Conservation (phyloP, 2,113 vertebrate genomes). For the Paedocypris sp. region DNA sequence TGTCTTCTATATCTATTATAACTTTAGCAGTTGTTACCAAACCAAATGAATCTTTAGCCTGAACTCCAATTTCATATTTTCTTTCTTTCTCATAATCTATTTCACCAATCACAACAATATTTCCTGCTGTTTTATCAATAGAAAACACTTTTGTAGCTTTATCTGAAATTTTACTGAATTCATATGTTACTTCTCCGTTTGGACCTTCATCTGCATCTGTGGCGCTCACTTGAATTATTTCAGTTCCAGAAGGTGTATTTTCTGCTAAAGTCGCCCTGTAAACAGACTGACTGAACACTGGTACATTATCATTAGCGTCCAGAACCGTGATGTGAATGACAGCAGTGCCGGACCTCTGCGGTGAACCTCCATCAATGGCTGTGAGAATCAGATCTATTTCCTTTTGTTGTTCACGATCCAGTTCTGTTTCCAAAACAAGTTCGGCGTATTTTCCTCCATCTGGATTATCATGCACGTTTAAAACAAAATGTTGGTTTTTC, state of each 20-base stretch:
- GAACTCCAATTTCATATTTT: constrained; percentile 20
- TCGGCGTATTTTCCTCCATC: constrained; percentile 25
- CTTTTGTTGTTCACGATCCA: constrained; percentile 35
- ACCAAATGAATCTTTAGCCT: constrained; percentile 19
- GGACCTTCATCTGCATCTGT: constrained; percentile 67
- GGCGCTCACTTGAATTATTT: constrained; percentile 19
- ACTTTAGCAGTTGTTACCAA: constrained; percentile 25
- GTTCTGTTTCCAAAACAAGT: constrained; percentile 28
- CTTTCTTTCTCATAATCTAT: constrained; percentile 30
- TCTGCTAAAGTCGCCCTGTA: constrained; percentile 35
- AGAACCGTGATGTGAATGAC: constrained; percentile 38
- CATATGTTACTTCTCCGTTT: constrained; percentile 59
- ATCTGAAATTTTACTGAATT: constrained; percentile 19
- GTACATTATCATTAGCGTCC: constrained; percentile 35
- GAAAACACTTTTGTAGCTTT: constrained; percentile 21
- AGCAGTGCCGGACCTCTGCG: constrained; percentile 48
- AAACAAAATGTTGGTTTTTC: constrained; percentile 20
- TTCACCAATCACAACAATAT: constrained; percentile 10
- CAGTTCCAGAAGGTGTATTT: constrained; percentile 24
- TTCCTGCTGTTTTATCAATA: constrained; percentile 11
- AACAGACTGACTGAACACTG: constrained; percentile 22
- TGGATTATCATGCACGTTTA: constrained; percentile 11
- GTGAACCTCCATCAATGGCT: constrained; percentile 47
- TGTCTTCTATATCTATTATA: constrained; percentile 21
- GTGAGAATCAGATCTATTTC: constrained; percentile 43